phyloP scores from a whole-genome alignment of 92 coral and sea anemone species.

The Palythoa heliodiscus region DNA sequence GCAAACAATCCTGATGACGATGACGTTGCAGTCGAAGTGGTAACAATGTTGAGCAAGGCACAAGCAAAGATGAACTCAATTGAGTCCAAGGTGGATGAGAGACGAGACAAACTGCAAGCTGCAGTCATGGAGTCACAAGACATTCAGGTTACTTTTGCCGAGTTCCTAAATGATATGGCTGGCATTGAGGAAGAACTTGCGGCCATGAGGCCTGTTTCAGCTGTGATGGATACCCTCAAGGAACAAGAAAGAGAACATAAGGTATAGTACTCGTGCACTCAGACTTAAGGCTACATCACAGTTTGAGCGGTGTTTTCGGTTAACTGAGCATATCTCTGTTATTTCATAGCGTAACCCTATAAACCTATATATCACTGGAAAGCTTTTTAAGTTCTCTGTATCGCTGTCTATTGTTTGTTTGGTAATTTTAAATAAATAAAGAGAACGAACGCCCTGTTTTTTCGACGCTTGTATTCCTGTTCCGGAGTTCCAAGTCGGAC shows the following conservation, averaged over 20 bases:
- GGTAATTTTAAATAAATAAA: too few relatives aligned
- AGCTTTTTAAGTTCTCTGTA: too few relatives aligned
- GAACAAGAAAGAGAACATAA: conserved; percentile 93
- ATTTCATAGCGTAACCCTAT: too few relatives aligned
- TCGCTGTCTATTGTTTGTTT: too few relatives aligned
- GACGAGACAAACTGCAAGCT: conserved; percentile 82
- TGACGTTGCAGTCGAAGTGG: conserved; percentile 74
- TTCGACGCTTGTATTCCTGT: too few relatives aligned
- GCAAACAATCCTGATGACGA: conserved; percentile 87
- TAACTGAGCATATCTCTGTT: too few relatives aligned
- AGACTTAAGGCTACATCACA: not conserved
- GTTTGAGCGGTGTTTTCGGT: too few relatives aligned
- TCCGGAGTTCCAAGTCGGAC: too few relatives aligned
- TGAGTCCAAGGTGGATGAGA: conserved; percentile 81
- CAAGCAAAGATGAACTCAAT: conserved; percentile 89
- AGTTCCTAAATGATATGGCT: conserved; percentile 84
- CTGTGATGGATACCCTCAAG: conserved; percentile 84
- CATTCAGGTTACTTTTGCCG: conserved; percentile 86
- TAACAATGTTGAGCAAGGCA: conserved; percentile 79
- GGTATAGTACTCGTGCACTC: conserved; percentile 40
- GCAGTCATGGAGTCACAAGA: conserved; percentile 87
- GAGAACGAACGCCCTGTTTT: too few relatives aligned
- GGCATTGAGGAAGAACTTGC: conserved; percentile 94
- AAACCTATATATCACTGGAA: too few relatives aligned
- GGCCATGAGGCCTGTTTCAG: conserved; percentile 94